Evolutionary conservation across 2,888 invertebrate genomes (phyloP).

Genomic region (Agonopterix arenella): DNA sequence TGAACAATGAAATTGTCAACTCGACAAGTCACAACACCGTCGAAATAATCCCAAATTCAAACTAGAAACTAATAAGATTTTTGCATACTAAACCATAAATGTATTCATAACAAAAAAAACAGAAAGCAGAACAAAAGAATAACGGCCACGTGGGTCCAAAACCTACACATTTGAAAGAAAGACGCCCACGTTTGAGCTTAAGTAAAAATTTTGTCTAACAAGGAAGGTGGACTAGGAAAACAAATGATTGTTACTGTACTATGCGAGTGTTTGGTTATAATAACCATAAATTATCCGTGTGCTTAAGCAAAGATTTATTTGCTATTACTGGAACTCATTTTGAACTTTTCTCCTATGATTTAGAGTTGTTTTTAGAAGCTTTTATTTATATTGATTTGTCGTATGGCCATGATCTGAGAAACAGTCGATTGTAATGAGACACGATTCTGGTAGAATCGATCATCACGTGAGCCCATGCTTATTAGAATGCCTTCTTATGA

Average conservation of each 20-base stretch:
- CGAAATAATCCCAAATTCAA: conserved; percentile 24
- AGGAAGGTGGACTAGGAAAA: conserved; percentile 45
- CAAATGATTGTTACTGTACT: conserved; percentile 48
- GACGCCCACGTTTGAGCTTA: conserved; percentile 43
- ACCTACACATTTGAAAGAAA: conserved; percentile 42
- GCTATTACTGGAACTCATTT: conserved; percentile 7
- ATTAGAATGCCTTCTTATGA: conserved; percentile 29
- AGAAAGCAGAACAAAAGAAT: conserved; percentile 57
- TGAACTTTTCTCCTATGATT: conserved; percentile 2
- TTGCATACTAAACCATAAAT: conserved; percentile 46
- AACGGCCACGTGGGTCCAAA: conserved; percentile 39
- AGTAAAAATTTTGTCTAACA: conserved; percentile 57
- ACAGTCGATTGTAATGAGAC: conserved; percentile 36
- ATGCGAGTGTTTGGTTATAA: conserved; percentile 42
- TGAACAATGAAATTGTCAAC: conserved; percentile 32
- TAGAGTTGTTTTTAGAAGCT: conserved; percentile 5
- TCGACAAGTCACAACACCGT: conserved; percentile 14
- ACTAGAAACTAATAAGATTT: conserved; percentile 36
- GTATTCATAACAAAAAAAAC: conserved; percentile 31
- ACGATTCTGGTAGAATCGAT: conserved; percentile 37
- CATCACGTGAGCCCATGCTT: conserved; percentile 27
- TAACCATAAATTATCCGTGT: conserved; percentile 45
- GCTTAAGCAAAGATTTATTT: conserved; percentile 12
- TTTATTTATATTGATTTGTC: conserved; percentile 19
- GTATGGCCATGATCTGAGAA: conserved; percentile 22